Percentiles rank a stretch among this genome's conserved stretches.
phyloP scores from a whole-genome alignment of 2,113 vertebrate species.

The Choloepus hoffmanni region DNA sequence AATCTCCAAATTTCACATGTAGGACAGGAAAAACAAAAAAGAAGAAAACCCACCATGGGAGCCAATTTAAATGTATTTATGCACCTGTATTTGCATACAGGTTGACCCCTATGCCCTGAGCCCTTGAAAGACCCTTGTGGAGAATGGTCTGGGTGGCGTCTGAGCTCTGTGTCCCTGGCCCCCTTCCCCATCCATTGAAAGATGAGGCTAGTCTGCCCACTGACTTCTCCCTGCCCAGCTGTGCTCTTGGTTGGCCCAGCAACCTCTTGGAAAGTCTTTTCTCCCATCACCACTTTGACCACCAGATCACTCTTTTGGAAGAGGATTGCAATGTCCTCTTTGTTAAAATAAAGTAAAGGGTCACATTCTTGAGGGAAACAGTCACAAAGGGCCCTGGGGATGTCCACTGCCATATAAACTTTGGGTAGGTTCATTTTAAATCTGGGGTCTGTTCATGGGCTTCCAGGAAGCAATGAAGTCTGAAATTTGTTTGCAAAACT shows the following conservation, averaged over 20 bases:
- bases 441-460: not conserved
- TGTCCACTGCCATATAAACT: not conserved
- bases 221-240: not conserved
- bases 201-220: not conserved
- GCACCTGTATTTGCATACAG: too few species aligned
- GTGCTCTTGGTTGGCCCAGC: not conserved
- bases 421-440: not conserved
- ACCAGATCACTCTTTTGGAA: not conserved
- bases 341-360: not conserved
- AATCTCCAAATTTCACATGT: not conserved
- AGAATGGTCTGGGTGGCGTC: too few species aligned
- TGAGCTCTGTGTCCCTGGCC: not conserved
- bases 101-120: too few species aligned
- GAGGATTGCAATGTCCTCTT: not conserved
- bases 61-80: too few species aligned
- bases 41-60: too few species aligned
- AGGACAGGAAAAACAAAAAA: not conserved
- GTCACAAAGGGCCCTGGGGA: not conserved
- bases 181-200: not conserved
- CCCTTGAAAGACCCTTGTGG: not conserved
- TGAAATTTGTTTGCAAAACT: not conserved
- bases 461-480: not conserved
- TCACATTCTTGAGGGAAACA: not conserved
- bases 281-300: not conserved
- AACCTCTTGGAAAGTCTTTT: not conserved